Evolutionary conservation across 2,113 vertebrate species (phyloP), one percentile per base, ranked within the genome.

Genomic region (Apodemus speciosus): DNA sequence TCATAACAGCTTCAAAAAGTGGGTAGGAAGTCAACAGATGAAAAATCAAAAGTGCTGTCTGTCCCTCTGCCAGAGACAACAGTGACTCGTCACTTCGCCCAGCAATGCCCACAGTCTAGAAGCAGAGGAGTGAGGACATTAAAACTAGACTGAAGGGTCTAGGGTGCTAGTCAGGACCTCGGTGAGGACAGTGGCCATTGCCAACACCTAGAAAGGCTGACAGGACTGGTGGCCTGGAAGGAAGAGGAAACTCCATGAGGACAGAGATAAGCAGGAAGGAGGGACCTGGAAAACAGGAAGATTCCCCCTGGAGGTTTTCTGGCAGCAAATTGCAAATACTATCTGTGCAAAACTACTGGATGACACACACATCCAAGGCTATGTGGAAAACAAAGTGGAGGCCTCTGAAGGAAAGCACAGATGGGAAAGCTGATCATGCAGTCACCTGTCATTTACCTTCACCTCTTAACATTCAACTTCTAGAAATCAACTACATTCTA

Each of bases 261-360:
- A 51, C 77, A 27, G 60, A 25, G 46, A 81, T 43, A 8, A 53
- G 30, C 10, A 69, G 15, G n/a, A 4, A n/a, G n/a, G 2, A 23
- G 3, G 27, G 15, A 40, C 27, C 27, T n/a, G 1, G 64, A 72
- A 88, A 30, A 32, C 9, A 79, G 95, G 84, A 77, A 88, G 35
- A 43, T 23, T 56, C 84, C 66, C 77, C n/a, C 46, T 38, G 46
- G 81, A 76, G 60, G 30, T 71, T 43, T 72, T 95, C 81, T 72
- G 60, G 68, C 84, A 89, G 43, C 46, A 95, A 92, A n/a, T 75
- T 84, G 40, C 38, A 94, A 95, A 87, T 53, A 35, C 16, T 35
- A 77, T 43, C 35, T 81, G 30, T 77, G 79, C 76, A 91, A 93
- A 92, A 87, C 85, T 76, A 51, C 89, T 7, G 89, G 25, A 60